These are phyloP conservation scores for Euglossa dilemma DNA, from an alignment of 1,140 invertebrate species.

Conservation along the genomic window DNA sequence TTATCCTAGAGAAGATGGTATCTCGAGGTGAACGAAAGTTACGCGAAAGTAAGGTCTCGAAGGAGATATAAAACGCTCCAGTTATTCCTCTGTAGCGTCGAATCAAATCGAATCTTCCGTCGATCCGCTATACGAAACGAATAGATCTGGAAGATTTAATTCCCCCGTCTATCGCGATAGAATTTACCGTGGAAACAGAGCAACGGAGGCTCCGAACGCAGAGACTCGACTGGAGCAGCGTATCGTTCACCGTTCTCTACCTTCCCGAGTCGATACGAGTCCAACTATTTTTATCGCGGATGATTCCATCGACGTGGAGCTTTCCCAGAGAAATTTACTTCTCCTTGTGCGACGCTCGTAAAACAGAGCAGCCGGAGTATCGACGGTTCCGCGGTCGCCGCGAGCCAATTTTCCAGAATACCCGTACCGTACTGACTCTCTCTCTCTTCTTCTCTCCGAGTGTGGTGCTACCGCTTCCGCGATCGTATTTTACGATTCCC, in stretches of 20 bases:
- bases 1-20: too few species aligned
- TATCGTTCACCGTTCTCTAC: background rate
- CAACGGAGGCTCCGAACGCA: background rate
- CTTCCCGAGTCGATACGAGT: background rate
- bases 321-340: conserved; percentile 35
- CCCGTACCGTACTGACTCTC: background rate
- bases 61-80: background rate
- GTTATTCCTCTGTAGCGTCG: background rate
- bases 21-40: background rate
- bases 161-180: background rate
- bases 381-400: background rate
- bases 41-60: background rate
- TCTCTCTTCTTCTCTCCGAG: background rate
- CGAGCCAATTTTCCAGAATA: conserved; percentile 38
- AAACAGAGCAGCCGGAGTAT: background rate
- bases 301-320: conserved; percentile 7
- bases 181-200: background rate
- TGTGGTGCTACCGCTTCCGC: conserved; percentile 23
- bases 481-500: conserved; percentile 46
- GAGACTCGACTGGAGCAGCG: background rate
- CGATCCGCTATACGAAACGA: background rate
- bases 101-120: background rate
- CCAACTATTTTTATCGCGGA: conserved; percentile 16
- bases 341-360: conserved; percentile 36
- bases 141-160: background rate